Evolutionary conservation across 2,888 invertebrate genomes (phyloP), one percentile per base, ranked within the genome.

Genomic region (Diarsia brunnea): DNA sequence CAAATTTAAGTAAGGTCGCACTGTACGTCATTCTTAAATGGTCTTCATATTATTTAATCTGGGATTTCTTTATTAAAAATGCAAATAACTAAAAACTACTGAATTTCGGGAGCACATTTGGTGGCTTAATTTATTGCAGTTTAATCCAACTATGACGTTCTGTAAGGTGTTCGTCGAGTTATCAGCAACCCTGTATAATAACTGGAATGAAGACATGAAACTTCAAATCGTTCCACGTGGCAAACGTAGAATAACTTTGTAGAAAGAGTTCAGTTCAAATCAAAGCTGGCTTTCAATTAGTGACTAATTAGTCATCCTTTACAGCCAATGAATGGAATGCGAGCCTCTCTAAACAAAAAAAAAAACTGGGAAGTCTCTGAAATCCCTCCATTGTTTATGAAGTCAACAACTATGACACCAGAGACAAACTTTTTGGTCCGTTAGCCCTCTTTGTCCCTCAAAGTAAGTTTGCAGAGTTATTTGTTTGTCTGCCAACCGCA

Each of bases 391-490:
- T 69, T 75, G 69, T 78, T 47, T 69, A 43, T 19, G 21, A 49
- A 73, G 14, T n/a, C 49, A 55, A 49, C 49, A 55, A 49, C 19
- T 73, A 55, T 38, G 53, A 24, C 31, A 21, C 11, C 11, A 12
- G 1, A 11, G 24, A 11, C 8, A 64, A 80, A 80, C 21, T 43
- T 80, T 51, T 53, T 65, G 45, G 16, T 51, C 16, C 2, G 24
- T 60, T 65, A n/a, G 11, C 24, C 11, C 1, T 53, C 11, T 75
- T 70, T 75, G 45, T 64, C 11, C 4, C 8, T 45, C 49, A 78
- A 75, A 70, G 66, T 53, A 51, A 78, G 60, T 79, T 70, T 47
- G 27, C 27, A 21, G 53, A 79, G 67, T 53, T 64, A 70, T 24
- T 53, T 79, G n/a, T 60, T 60, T 69, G 21, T 74, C 2, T 55